Percentiles rank a stretch among this genome's conserved stretches.
Evolutionary conservation across 2,113 vertebrate genomes (phyloP).

Genomic region (Serinus canaria): DNA sequence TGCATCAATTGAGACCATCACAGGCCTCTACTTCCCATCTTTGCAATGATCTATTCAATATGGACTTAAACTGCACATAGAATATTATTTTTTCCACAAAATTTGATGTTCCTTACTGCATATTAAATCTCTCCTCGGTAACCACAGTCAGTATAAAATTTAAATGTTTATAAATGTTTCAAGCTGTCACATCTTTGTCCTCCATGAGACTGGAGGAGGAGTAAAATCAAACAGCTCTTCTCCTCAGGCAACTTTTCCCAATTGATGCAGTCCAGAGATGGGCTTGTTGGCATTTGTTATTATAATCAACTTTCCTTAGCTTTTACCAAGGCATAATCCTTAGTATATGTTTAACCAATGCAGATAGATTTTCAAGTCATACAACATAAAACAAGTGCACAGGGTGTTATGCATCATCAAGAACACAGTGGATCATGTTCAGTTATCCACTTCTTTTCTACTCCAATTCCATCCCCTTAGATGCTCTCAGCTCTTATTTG

Average conservation of each 20-base stretch:
- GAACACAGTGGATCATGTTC: constrained; percentile 46
- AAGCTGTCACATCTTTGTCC: constrained; percentile 28
- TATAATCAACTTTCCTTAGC: constrained; percentile 45
- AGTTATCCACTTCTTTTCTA: constrained; percentile 63
- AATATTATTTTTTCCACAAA: background rate
- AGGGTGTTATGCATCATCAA: constrained; percentile 45
- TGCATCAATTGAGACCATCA: background rate
- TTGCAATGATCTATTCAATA: background rate
- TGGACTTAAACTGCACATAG: background rate
- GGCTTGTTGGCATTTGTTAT: constrained; percentile 37
- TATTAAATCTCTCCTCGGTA: background rate
- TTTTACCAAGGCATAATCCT: constrained; percentile 43
- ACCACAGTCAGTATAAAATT: background rate
- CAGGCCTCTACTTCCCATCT: background rate
- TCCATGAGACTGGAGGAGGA: background rate
- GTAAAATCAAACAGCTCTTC: constrained; percentile 27
- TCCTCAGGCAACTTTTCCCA: constrained; percentile 34
- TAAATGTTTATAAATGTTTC: constrained; percentile 24
- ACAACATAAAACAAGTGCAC: constrained; percentile 45
- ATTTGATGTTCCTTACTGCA: background rate
- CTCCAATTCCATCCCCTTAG: constrained; percentile 55
- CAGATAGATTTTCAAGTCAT: constrained; percentile 51
- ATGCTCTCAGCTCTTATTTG: constrained; percentile 62
- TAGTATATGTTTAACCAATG: background rate
- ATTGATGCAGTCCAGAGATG: constrained; percentile 8